phyloP scores from a whole-genome alignment of 2,797 vertebrate genomes.

The Gambusia yucatana region DNA sequence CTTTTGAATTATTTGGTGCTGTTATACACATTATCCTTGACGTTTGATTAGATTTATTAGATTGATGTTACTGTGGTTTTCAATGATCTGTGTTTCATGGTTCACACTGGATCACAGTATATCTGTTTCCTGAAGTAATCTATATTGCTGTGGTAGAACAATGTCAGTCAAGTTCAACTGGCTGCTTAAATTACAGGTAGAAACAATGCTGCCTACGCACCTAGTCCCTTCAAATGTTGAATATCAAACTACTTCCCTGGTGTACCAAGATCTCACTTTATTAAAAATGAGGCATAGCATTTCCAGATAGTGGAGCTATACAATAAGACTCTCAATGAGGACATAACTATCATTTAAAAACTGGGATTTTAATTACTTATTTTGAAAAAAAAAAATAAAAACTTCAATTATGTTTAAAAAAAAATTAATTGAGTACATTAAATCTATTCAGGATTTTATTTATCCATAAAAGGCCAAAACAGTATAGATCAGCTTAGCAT shows the following conservation, averaged over 20 bases:
- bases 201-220: background rate
- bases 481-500: background rate
- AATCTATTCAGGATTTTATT: background rate
- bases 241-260: conserved; percentile 3
- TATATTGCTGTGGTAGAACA: background rate
- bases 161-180: conserved; percentile 12
- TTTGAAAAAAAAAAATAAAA: background rate
- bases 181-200: conserved; percentile 5
- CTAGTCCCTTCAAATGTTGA: background rate
- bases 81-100: background rate
- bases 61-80: conserved; percentile 12
- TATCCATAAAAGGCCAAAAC: background rate
- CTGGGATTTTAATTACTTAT: background rate
- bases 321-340: background rate
- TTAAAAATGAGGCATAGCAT: conserved; percentile 1
- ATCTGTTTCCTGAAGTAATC: conserved; percentile 1
- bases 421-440: background rate
- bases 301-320: background rate
- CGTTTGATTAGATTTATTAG: conserved; percentile 8
- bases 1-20: conserved; percentile 6
- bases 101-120: background rate
- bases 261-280: conserved; percentile 4
- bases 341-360: background rate
- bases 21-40: conserved; percentile 16
- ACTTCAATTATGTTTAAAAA: background rate